phyloP scores from a whole-genome alignment of 2,888 invertebrate genomes.

The Melolontha melolontha region DNA sequence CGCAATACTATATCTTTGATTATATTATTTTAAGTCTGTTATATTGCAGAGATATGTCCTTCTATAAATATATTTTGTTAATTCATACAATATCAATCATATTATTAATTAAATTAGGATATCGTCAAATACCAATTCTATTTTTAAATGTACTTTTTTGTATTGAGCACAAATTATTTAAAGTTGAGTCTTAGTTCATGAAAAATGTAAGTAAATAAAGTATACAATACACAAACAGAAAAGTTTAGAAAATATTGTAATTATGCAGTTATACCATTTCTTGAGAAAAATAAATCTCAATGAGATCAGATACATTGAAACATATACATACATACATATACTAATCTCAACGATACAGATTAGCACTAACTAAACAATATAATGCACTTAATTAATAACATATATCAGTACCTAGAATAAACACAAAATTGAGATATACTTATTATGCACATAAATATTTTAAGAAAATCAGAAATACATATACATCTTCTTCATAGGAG shows the following conservation, averaged over 20 bases:
- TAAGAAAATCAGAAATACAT: too few relatives aligned
- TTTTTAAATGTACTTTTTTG: not conserved
- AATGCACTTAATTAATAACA: not conserved
- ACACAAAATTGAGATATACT: too few relatives aligned
- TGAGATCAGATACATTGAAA: too few relatives aligned
- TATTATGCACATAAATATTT: too few relatives aligned
- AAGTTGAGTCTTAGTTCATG: too few relatives aligned
- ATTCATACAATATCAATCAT: too few relatives aligned
- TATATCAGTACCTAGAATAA: too few relatives aligned
- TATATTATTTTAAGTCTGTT: not conserved
- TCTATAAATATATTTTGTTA: not conserved
- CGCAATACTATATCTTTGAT: constrained; percentile 9
- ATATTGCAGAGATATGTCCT: constrained; percentile 15
- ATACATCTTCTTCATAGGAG: too few relatives aligned
- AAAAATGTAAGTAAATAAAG: not conserved
- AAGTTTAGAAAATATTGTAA: not conserved
- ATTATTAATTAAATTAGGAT: constrained; percentile 6
- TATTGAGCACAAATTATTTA: constrained; percentile 24
- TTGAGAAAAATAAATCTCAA: too few relatives aligned
- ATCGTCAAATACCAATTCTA: constrained; percentile 8
- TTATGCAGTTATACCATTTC: not conserved
- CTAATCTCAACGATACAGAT: not conserved
- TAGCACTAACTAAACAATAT: too few relatives aligned
- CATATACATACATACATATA: not conserved
- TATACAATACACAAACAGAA: not conserved